Conservation (phyloP, 2,113 vertebrate species). For the Saguinus midas region DNA sequence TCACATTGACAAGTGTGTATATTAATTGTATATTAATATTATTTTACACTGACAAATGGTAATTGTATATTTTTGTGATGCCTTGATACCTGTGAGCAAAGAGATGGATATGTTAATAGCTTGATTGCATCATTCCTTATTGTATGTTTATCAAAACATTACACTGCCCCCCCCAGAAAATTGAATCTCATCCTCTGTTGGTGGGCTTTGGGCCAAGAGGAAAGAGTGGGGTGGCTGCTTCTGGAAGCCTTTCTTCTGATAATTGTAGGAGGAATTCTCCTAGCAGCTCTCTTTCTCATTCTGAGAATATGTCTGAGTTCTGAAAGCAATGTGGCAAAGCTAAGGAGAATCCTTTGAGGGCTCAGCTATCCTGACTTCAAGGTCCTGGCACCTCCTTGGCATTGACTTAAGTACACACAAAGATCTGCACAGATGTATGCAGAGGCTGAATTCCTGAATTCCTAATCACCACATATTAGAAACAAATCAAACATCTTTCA, state of each 20-base stretch:
- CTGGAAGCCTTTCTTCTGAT: not conserved
- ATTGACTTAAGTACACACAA: not conserved
- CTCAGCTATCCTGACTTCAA: not conserved
- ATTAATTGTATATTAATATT: not conserved
- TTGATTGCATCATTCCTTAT: too few relatives aligned
- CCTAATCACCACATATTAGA: accelerated
- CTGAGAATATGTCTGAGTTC: too few relatives aligned
- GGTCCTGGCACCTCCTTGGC: constrained; percentile 58
- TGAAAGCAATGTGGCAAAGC: too few relatives aligned
- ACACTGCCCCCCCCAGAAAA: accelerated
- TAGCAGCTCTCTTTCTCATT: not conserved
- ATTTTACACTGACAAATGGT: not conserved
- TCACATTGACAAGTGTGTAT: too few relatives aligned
- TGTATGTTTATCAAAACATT: not conserved
- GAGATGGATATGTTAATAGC: not conserved
- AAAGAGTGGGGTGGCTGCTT: too few relatives aligned
- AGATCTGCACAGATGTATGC: accelerated
- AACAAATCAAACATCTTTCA: not conserved
- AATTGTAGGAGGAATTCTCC: not conserved
- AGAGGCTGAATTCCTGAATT: accelerated
- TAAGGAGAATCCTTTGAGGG: not conserved
- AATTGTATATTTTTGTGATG: not conserved
- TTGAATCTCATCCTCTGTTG: not conserved
- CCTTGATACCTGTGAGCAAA: too few relatives aligned
- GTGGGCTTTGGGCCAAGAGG: not conserved